Percentiles rank a stretch among this genome's conserved stretches.
Evolutionary conservation across 2,113 vertebrate genomes (phyloP).

Genomic region (Sylvilagus bachmani): DNA sequence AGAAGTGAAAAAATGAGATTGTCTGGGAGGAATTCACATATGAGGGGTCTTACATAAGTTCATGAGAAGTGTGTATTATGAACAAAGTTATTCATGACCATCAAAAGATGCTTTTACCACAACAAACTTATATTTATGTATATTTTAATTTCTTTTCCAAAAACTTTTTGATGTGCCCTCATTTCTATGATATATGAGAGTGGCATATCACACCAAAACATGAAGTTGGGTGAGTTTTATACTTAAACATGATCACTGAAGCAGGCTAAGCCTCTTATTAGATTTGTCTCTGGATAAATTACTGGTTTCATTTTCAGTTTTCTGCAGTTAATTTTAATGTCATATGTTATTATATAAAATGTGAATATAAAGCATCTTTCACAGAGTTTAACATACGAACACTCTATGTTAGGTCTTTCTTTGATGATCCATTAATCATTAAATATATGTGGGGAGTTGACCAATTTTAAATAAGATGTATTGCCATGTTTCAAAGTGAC

Average conservation of each 20-base stretch:
- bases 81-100: too few species aligned
- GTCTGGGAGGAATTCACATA: not conserved
- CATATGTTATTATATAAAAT: not conserved
- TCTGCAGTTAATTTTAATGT: not conserved
- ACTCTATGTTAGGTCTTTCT: not conserved
- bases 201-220: not conserved
- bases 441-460: not conserved
- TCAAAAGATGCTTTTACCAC: too few species aligned
- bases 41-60: not conserved
- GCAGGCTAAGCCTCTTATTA: not conserved
- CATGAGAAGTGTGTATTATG: too few species aligned
- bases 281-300: not conserved
- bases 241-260: not conserved
- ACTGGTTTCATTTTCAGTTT: not conserved
- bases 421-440: not conserved
- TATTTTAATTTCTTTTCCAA: too few species aligned
- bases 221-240: not conserved
- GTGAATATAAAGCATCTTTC: not conserved
- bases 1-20: not conserved
- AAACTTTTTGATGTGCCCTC: too few species aligned
- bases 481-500: constrained; percentile 24
- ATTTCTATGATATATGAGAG: not conserved
- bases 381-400: not conserved
- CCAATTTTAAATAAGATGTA: constrained; percentile 6
- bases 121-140: too few species aligned